Evolutionary conservation across 2,797 vertebrate species (phyloP), one percentile per base, ranked within the genome.

Genomic region (Gadopsis marmoratus): DNA sequence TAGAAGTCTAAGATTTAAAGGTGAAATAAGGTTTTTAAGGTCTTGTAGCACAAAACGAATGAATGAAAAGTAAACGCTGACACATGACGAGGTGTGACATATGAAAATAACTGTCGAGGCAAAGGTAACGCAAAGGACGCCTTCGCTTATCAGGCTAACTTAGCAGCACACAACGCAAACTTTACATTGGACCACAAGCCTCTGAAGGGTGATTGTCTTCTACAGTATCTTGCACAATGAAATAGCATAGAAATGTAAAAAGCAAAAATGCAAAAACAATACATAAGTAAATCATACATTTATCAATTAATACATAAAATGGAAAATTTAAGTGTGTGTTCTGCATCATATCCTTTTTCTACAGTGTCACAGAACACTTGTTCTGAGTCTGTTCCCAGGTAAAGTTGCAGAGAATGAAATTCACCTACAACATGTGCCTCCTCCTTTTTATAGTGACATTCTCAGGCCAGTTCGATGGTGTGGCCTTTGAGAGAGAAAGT

Each of bases 401-500:
- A 43, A 4, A 54, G 58, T 0, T 6, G 10, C 41, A 31, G 21
- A 35, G 14, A 39, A 39, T 19, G 29, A 43, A 70, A 53, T 64
- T 21, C 17, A 6, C 26, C 29, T 2, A 7, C 19, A 39, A 17
- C 23, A 13, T 61, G 26, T 66, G 10, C 74, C 71, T 58, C 31
- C 19, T 45, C 48, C 9, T 10, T 14, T 33, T 41, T 16, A 48
- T 4, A 67, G 43, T 61, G 59, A 23, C 16, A 50, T 10, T 72
- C 54, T 47, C 31, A 51, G 37, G 23, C 11, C 9, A 12, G 7
- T 47, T 17, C 4, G 4, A 11, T 31, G 31, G 21, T 51, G 21
- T 45, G 50, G 26, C 39, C 21, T 73, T 48, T 64, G 53, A 67
- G 50, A 54, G 33, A 35, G 21, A 74, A 58, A 29, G 63, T 12